phyloP scores from a whole-genome alignment of 2,797 vertebrate species.

The Pantherophis alleghaniensis region DNA sequence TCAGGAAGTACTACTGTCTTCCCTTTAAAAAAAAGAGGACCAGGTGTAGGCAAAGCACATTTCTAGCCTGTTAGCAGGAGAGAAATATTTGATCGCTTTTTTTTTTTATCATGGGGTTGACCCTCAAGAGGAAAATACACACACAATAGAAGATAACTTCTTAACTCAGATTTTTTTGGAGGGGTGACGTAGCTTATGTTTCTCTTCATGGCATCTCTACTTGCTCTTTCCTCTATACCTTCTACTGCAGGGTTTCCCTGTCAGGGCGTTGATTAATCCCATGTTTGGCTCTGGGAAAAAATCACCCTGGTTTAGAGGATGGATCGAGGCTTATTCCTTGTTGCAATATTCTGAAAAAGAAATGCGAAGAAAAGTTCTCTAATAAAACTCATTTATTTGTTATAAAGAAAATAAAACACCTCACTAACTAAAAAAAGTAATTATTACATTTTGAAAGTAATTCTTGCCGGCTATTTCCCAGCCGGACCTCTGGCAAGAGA shows the following conservation, averaged over 20 bases:
- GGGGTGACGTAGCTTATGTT: not conserved
- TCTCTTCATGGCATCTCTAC: not conserved
- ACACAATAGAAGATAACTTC: not conserved
- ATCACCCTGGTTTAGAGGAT: too few relatives aligned
- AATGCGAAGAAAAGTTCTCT: too few relatives aligned
- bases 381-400: too few relatives aligned
- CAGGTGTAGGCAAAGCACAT: not conserved
- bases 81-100: not conserved
- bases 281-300: too few relatives aligned
- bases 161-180: not conserved
- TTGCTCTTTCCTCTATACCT: not conserved
- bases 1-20: not conserved
- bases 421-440: too few relatives aligned
- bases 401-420: too few relatives aligned
- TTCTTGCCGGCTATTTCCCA: too few relatives aligned
- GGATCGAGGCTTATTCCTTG: too few relatives aligned
- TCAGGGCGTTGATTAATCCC: too few relatives aligned
- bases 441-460: too few relatives aligned
- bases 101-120: not conserved
- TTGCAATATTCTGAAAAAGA: too few relatives aligned
- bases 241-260: not conserved
- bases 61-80: not conserved
- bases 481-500: too few relatives aligned
- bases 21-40: not conserved
- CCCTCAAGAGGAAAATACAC: not conserved